Base-by-base conservation (phyloP, 2,113 vertebrate genomes). In the Calidris pugnax region DNA sequence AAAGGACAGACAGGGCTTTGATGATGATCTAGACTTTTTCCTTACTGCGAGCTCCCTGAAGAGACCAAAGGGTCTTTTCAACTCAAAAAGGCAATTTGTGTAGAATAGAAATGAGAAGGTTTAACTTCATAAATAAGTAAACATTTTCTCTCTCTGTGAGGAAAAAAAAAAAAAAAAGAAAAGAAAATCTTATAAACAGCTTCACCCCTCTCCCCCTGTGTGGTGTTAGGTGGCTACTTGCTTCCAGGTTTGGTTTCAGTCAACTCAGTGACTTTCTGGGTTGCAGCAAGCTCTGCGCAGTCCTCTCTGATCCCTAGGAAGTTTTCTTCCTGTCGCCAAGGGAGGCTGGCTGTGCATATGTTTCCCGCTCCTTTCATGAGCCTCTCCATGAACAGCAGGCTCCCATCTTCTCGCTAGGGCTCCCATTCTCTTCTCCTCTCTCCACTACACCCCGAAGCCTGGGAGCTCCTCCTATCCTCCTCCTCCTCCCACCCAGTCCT, bases 301-400 rank as follows among this genome's bases (percentile, higher is more conserved):
- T 56, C 64, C 35, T 50, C 45, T 95, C 89, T 87, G 53, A 93
- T 95, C 39, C 87, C 62, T 62, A 51, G 71, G 66, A 95, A 62
- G 22, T 79, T 93, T 87, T 93, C 74, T 93, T 89, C 66, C 62
- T 93, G 62, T 79, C 2, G 0, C 56, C 66, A 72, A 91, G 69
- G 48, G 73, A 78, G 81, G 45, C 45, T 62, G 79, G 59, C 41
- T 92, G 15, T 57, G 74, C 87, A 82, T 66, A 63, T 96, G 93
- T 79, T 95, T 57, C 24, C 32, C 0, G 1, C 27, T 92, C 62
- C 84, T 96, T 93, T 91, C 84, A 85, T 72, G 77, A 91, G 73
- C 50, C 56, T 89, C 86, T 81, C 73, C 68, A 79, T 64, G 89
- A 96, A 89, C 91, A 97, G 81, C 95, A 96, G 94, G 95, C 81